A percentile compares a stretch with the other conserved stretches of the same genome.
Conservation (phyloP, 2,888 invertebrate genomes). For the Tolmerus cingulatus region DNA sequence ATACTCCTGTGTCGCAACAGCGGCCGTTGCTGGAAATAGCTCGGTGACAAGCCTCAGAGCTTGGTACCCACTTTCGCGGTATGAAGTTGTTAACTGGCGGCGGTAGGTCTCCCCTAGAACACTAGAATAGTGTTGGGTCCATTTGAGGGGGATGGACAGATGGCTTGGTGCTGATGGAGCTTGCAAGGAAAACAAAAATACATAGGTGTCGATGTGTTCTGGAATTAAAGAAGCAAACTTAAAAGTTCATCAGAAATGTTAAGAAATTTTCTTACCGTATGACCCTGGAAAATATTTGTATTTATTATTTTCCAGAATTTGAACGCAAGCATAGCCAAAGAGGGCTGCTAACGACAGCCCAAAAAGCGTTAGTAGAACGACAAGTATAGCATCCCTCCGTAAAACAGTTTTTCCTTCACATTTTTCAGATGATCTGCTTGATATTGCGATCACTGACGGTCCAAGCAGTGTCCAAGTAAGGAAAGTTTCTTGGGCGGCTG, state of each 20-base stretch:
- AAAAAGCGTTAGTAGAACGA: slow-evolving; percentile 76
- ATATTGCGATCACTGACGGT: slow-evolving; percentile 60
- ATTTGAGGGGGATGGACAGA: slow-evolving; percentile 64
- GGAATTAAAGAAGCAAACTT: slow-evolving; percentile 53
- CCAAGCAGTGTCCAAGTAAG: slow-evolving; percentile 84
- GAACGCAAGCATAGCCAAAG: slow-evolving; percentile 82
- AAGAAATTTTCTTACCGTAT: slow-evolving; percentile 70
- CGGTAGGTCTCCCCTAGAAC: slow-evolving; percentile 61
- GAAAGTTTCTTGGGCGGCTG: slow-evolving; percentile 88
- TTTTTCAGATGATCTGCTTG: slow-evolving; percentile 56
- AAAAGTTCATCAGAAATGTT: neutral
- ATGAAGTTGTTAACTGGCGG: slow-evolving; percentile 57
- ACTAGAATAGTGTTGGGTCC: slow-evolving; percentile 60
- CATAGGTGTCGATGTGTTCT: slow-evolving; percentile 77
- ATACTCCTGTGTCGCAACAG: slow-evolving; percentile 75
- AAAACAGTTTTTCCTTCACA: slow-evolving; percentile 55
- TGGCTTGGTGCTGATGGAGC: slow-evolving; percentile 68
- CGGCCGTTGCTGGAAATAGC: slow-evolving; percentile 85
- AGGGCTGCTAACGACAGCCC: slow-evolving; percentile 79
- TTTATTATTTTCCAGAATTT: slow-evolving; percentile 77
- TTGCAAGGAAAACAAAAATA: slow-evolving; percentile 71
- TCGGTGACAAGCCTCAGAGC: slow-evolving; percentile 86
- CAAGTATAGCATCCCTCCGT: slow-evolving; percentile 71
- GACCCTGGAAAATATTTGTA: slow-evolving; percentile 83
- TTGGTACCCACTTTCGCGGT: slow-evolving; percentile 79